Evolutionary conservation across 2,797 vertebrate genomes (phyloP), one percentile per base, ranked within the genome.

Genomic region (Acipenser transmontanus): DNA sequence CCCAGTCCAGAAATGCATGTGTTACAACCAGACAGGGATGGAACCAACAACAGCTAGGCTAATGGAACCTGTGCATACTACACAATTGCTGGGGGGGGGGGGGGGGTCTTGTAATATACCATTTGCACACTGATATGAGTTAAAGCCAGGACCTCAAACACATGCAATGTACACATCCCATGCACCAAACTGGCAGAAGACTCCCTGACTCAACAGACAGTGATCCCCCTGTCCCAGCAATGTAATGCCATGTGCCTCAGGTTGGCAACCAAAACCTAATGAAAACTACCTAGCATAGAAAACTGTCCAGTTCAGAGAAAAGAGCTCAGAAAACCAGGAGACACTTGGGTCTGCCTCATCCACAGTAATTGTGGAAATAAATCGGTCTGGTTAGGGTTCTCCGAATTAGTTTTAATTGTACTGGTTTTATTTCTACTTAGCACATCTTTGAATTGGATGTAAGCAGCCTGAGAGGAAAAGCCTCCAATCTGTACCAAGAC

Each of bases 181-280:
- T 11, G 48, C 52, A 13, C 11, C 47, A 14, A 13, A 14, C 11
- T 12, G 11, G 61, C 49, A 48, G 47, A 49, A 47, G 69, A 9
- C 56, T 10, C 60, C 52, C 66, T 57, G 54, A 14, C 60, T 64
- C 60, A 12, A 8, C 9, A 10, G 49, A 12, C 5, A 47, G 20
- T 3, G 6, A 57, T 49, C 20, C 62, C 47, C 10, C 59, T 61
- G 68, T 66, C 65, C 70, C 52, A 73, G 73, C 62, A 65, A 65
- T 68, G 63, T 61, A 67, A 61, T 64, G 65, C 63, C 54, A 62
- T 54, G 13, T 50, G 62, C 65, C 70, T 66, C 60, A 66, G 51
- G 70, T 71, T 73, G 68, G 70, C 66, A 66, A 72, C 66, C 64
- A 54, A 52, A 14, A 3, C 14, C 47, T 62, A 4, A 34, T 34